Evolutionary conservation across 2,113 vertebrate species (phyloP), one percentile per base, ranked within the genome.

Genomic region (Grallaria varia): DNA sequence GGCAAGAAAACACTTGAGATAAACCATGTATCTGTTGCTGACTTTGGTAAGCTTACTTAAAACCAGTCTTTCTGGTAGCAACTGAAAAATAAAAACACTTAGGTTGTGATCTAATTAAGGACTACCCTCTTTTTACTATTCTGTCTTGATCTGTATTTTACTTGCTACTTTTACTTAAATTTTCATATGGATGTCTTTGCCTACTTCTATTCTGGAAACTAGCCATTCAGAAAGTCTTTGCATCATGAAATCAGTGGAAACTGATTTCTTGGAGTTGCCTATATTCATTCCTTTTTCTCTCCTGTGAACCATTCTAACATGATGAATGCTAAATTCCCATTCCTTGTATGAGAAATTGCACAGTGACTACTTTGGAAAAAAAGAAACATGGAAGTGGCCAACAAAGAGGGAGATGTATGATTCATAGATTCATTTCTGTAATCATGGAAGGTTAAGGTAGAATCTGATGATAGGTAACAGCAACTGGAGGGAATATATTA

Each of bases 361-460:
- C 8, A 35, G 23, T 44, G 37, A 56, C 15, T 62, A 3, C 15
- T 78, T 66, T 3, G 17, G 40, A 9, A 71, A 77, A 83, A 64
- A 82, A n/a, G 1, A 25, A 42, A 21, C 28, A 6, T 2, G 28
- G 14, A 71, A 91, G 23, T 42, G 28, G 33, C 27, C 27, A 56
- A 20, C 4, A 62, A 75, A 56, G 35, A 3, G 10, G 3, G 0
- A 0, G 11, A 14, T 35, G 49, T 44, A 17, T 50, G 24, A 56
- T 56, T 76, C n/a, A 15, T 64, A 20, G 25, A 30, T 42, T 42
- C 19, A 63, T 37, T 89, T 82, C 52, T 68, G 12, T 81, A 31
- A 28, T 69, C 31, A 28, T 64, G 22, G 22, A 75, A 79, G 6
- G 21, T 88, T 84, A 62, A 52, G 20, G 28, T 53, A 18, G 30